Base-by-base conservation (phyloP, 2,888 invertebrate genomes). In the Drosophila nr. perissopoda region DNA sequence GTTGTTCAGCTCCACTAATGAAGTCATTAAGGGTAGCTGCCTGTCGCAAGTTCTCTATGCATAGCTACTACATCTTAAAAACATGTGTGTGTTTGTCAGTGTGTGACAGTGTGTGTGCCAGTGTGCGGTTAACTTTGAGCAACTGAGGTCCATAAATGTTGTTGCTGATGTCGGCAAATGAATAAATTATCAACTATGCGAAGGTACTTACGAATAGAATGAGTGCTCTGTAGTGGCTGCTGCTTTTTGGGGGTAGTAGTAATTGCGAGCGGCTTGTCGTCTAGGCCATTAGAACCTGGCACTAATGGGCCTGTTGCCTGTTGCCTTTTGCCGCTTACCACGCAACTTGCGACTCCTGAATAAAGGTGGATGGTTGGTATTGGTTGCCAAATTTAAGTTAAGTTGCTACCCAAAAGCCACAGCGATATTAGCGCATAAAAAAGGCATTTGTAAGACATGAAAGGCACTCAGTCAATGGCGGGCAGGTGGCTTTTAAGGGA, bases 171-270 rank as follows among this genome's bases (percentile, higher is more conserved):
- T 59, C 54, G 57, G 80, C 80, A 80, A 85, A 87, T 87, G 89
- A 87, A 87, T 87, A 87, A 87, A 87, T 87, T 89, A 87, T 87
- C 83, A 87, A 87, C 85, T 86, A 78, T 78, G 82, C 73, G 80
- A 78, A 85, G 80, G 78, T 79, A 79, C 78, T 78, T 72, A 68
- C 36, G 59, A 64, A 56, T 52, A 58, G 61, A 53, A 60, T 75
- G 77, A 75, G 77, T 54, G 60, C 77, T 51, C 57, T 57, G 56
- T 68, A 61, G 68, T 73, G 69, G 73, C 53, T 72, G 57, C 42
- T 63, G 33, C 34, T 76, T 63, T 56, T 64, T 29, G 31, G 21
- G 21, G 52, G 65, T 40, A 63, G 65, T 40, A 68, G 81, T 86
- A 88, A 86, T 88, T 86, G 85, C 87, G 45, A 76, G 82, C 72